A percentile compares a stretch with the other conserved stretches of the same genome.
Evolutionary conservation across 2,888 invertebrate species (phyloP).

Genomic region (Smittia sp.): DNA sequence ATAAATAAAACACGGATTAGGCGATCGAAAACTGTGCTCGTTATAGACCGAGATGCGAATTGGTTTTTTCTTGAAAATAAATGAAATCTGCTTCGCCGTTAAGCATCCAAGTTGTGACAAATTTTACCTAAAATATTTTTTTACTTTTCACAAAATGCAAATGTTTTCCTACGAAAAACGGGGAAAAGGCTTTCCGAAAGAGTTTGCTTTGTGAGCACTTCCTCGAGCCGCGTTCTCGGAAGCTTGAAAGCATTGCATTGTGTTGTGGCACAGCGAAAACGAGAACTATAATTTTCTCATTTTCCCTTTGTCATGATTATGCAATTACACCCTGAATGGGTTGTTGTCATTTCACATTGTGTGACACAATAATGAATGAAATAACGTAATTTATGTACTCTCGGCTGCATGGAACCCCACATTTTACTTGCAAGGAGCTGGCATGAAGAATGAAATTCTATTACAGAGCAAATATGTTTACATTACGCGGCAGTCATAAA

Average conservation of each 20-base stretch:
- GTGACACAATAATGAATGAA: constrained; percentile 38
- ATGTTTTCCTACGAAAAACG: neutral
- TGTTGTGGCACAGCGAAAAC: neutral
- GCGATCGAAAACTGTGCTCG: neutral
- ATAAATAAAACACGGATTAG: constrained; percentile 10
- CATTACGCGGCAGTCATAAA: constrained; percentile 17
- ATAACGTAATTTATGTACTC: constrained; percentile 21
- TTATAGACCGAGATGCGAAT: no score
- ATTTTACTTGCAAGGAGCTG: neutral
- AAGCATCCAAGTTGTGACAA: no score
- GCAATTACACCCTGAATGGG: constrained; percentile 36
- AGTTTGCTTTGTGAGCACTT: neutral
- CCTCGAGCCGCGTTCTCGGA: neutral
- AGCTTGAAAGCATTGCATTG: no score
- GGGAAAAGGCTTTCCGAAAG: no score
- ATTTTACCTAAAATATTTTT: no score
- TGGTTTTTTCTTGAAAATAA: no score
- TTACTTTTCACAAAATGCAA: neutral
- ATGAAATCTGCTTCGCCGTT: no score
- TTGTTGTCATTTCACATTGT: constrained; percentile 40
- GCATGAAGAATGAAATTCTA: constrained; percentile 3
- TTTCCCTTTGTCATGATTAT: constrained; percentile 32
- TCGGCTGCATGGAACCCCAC: neutral
- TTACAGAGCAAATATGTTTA: constrained; percentile 21
- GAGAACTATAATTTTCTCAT: constrained; percentile 25